Evolutionary conservation across 1,140 invertebrate genomes (phyloP), one percentile per base, ranked within the genome.

Genomic region (Dryas iulia): DNA sequence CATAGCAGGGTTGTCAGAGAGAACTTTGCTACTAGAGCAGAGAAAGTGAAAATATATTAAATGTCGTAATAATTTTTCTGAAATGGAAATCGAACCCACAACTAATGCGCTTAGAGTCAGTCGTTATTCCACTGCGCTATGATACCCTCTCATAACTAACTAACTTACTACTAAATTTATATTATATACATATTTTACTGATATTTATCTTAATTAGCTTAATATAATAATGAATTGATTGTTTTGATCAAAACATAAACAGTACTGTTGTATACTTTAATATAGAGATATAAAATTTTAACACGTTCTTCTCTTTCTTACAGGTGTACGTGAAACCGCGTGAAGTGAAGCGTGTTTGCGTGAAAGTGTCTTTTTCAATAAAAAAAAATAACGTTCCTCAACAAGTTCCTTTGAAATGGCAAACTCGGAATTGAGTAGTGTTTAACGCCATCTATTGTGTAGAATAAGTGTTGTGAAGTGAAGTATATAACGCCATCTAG

Each of bases 391-490:
- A 61, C 83, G 82, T 83, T 82, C 80, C 64, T 74, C 64, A 25
- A 72, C 63, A 66, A 82, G 84, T 89, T 87, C 86, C 84, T 87
- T 54, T 66, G 62, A 63, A 77, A 82, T 85, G 86, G 81, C 80
- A 82, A 82, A 73, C 73, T 68, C 28, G 47, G 30, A 74, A 79
- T 74, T 81, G 69, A 74, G 76, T 53, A 59, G 60, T 24, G 56
- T 52, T 8, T 65, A 71, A 47, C 73, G 71, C 71, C 73, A 78
- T 78, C 76, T 78, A 60, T 61, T 58, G 71, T 33, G 39, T 66
- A 65, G 28, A 58, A 39, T 67, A 54, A 18, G 39, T 47, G 39
- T 21, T 47, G 10, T 8, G n/a, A 14, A 54, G 62, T 64, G 47
- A 28, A 53, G 23, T 54, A 87, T 85, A 83, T 83, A 47, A 18